Base-by-base conservation (phyloP, 2,113 vertebrate genomes). In the Rhagologus leucostigma region DNA sequence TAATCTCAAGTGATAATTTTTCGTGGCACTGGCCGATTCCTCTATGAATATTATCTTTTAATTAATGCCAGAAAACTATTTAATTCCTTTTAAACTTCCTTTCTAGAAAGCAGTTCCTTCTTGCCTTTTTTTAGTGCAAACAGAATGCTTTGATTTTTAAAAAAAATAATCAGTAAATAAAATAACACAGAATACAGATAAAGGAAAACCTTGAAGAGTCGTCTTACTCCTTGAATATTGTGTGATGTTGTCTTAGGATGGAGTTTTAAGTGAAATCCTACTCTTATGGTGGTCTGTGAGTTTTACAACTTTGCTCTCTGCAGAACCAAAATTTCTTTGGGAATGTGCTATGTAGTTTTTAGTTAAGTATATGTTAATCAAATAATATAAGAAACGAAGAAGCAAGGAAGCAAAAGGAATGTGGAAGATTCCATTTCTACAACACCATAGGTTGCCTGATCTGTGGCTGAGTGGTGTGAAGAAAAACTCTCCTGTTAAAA, bases 1-100 rank as follows among this genome's bases (percentile, higher is more conserved):
- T 89, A 96, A 97, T 97, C 95, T 97, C 74, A 89, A 97, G 81
- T 96, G 90, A 97, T 98, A 97, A 97, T 98, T 98, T 96, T 97
- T 88, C 96, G 94, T 97, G 94, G 73, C 89, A 95, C 71, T 91
- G 81, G 37, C 35, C 59, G 18, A 87, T 93, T 98, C 91, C 87
- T 96, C 77, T 95, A 96, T 97, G 95, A 96, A 96, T 96, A 92
- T 94, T 97, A 95, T 97, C 93, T 97, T 97, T 97, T 97, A 98
- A 97, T 98, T 97, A 96, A 97, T 95, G 94, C 57, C 75, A 96
- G 91, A 95, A 96, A 96, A 74, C 52, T 33, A 97, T 93, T 96
- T 96, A 16, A 78, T 42, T 97, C 70, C 56, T 95, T 80, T 92
- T 73, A 79, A 81, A 33, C 62, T 27, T 69, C 85, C 59, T 94